Evolutionary conservation across 2,797 vertebrate species (phyloP).

Genomic region (Peromyscus melanophrys): DNA sequence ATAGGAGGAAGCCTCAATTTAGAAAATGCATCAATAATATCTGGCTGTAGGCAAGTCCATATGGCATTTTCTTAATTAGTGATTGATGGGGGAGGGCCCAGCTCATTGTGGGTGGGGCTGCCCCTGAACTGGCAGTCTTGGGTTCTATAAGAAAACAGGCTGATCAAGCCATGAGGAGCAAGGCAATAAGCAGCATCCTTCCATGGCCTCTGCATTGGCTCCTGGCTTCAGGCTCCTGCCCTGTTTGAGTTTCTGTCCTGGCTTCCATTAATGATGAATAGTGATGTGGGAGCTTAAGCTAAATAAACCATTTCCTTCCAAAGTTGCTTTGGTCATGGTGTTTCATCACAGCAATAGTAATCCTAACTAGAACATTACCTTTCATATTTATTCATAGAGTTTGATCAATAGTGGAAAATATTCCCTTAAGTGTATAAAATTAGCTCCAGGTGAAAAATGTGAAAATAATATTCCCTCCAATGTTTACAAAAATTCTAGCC

Average conservation of each 20-base stretch:
- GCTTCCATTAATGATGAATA: neutral
- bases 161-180: neutral
- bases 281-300: neutral
- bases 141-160: neutral
- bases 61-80: neutral
- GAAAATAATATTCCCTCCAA: neutral
- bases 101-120: too few species aligned
- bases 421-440: neutral
- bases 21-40: neutral
- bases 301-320: neutral
- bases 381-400: neutral
- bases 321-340: neutral
- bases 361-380: neutral
- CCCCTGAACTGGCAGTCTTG: neutral
- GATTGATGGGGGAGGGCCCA: neutral
- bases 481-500: neutral
- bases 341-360: neutral
- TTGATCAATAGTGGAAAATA: neutral
- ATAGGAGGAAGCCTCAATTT: neutral
- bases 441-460: slow-evolving; percentile 20
- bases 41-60: neutral
- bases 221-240: too few species aligned
- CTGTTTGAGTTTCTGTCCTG: neutral
- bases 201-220: too few species aligned
- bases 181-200: neutral